phyloP scores from a whole-genome alignment of 2,888 invertebrate species.

The Theodoxus fluviatilis region DNA sequence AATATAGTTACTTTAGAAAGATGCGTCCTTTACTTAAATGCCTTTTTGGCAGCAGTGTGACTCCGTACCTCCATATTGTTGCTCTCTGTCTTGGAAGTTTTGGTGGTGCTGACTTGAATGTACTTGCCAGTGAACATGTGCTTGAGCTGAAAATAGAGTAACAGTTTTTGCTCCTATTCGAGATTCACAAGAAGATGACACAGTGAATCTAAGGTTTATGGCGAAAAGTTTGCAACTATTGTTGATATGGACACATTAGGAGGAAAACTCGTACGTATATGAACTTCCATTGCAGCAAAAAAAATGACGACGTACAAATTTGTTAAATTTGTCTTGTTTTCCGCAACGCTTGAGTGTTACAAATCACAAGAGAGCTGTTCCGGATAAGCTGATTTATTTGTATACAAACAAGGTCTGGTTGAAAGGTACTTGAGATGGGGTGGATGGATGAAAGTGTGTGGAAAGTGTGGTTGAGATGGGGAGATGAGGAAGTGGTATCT shows the following conservation, averaged over 20 bases:
- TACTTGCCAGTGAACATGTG: conserved; percentile 60
- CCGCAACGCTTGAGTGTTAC: too few relatives aligned
- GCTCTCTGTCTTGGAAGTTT: conserved; percentile 58
- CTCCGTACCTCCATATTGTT: conserved; percentile 64
- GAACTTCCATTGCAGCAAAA: too few relatives aligned
- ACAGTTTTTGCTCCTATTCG: neutral
- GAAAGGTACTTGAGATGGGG: neutral
- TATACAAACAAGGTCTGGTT: too few relatives aligned
- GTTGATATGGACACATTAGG: neutral
- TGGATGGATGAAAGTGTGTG: neutral
- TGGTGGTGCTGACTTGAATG: conserved; percentile 61
- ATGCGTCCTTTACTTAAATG: conserved; percentile 33
- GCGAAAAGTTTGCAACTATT: neutral
- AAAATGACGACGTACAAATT: neutral
- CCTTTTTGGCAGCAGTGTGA: too few relatives aligned
- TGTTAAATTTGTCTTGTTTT: too few relatives aligned
- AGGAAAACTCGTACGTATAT: too few relatives aligned
- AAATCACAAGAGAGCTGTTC: too few relatives aligned
- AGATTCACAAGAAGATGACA: neutral
- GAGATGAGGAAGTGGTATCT: neutral
- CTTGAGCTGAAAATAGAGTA: conserved; percentile 49
- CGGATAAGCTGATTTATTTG: too few relatives aligned
- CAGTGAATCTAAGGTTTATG: too few relatives aligned
- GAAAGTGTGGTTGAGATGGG: neutral
- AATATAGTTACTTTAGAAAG: neutral